Conservation (phyloP, 2,888 invertebrate species). For the Pseudanteris insignis region DNA sequence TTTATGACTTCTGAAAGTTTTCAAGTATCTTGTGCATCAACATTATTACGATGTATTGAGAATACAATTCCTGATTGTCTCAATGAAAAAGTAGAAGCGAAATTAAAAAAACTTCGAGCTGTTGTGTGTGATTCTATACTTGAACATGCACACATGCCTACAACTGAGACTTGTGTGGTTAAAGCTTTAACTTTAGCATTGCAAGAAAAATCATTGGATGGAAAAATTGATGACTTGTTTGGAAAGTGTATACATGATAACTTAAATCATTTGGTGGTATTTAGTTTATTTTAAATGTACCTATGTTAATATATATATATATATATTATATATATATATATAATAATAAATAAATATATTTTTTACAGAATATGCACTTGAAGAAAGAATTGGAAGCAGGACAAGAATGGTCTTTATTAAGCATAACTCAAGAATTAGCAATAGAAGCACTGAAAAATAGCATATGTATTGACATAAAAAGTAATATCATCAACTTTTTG, state of each 20-base stretch:
- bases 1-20: conserved; percentile 7
- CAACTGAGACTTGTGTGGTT: conserved; percentile 48
- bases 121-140: conserved; percentile 50
- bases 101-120: conserved; percentile 51
- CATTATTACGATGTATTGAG: conserved; percentile 53
- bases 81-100: conserved; percentile 3
- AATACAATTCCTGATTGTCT: conserved; percentile 49
- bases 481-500: conserved; percentile 8
- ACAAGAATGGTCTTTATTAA: conserved; percentile 7
- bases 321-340: no score
- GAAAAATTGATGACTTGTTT: conserved; percentile 5
- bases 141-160: conserved; percentile 35
- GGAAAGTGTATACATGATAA: not conserved
- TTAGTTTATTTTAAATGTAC: no score
- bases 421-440: conserved; percentile 10
- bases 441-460: conserved; percentile 6
- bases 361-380: not conserved
- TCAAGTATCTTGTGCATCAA: conserved; percentile 15
- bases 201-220: conserved; percentile 26
- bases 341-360: no score
- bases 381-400: conserved; percentile 2
- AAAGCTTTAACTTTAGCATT: conserved; percentile 51
- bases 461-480: conserved; percentile 10
- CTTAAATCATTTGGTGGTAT: conserved; percentile 14
- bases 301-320: no score